A percentile compares a stretch with the other conserved stretches of the same genome.
Conservation (phyloP, 2,797 vertebrate species). For the Hydrophis major region DNA sequence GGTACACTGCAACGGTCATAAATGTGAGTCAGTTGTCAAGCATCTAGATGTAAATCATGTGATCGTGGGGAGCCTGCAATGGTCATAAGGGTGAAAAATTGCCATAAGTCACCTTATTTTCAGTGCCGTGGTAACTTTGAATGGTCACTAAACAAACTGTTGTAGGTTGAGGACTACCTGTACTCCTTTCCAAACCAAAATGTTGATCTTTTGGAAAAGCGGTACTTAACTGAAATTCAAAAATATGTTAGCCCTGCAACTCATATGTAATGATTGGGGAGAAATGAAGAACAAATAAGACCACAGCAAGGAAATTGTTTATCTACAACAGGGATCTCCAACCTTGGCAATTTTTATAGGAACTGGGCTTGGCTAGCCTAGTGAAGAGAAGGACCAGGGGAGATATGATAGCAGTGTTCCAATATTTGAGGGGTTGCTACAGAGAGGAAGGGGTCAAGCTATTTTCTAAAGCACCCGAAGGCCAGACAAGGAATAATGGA, state of each 20-base stretch:
- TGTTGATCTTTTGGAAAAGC: background rate
- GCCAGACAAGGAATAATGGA: no score
- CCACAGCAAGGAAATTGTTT: rapidly evolving
- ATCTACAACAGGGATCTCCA: background rate
- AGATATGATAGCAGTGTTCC: no score
- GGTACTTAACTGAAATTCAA: background rate
- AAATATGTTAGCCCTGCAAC: background rate
- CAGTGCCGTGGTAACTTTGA: background rate
- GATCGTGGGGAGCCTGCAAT: background rate
- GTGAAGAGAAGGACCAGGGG: no score
- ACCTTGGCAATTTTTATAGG: no score
- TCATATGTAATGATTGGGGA: rapidly evolving
- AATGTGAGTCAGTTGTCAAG: background rate
- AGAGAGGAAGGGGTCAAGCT: no score
- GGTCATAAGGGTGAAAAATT: background rate
- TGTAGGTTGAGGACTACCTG: background rate
- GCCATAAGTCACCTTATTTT: background rate
- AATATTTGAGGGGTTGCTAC: no score
- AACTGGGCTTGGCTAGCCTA: no score
- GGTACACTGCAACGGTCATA: background rate
- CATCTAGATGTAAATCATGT: background rate
- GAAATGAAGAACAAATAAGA: background rate
- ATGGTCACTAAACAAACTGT: background rate
- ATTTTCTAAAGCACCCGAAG: no score
- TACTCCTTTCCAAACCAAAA: background rate